Percentiles rank a stretch among this genome's conserved stretches.
Conservation (phyloP, 2,797 vertebrate species). For the Xenops minutus region DNA sequence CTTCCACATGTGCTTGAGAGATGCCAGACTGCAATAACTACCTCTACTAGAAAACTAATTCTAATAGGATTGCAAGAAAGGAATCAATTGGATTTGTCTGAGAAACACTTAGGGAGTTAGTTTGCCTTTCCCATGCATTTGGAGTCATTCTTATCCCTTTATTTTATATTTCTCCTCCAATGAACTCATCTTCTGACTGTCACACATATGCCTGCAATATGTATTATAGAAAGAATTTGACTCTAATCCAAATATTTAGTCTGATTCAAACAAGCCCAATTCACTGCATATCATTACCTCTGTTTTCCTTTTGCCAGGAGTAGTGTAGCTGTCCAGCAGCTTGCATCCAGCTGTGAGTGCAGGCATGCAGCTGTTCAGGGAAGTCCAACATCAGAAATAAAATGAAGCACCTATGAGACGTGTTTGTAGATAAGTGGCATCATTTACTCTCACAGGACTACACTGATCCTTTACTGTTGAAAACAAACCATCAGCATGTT, state of each 20-base stretch:
- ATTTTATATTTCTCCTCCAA: neutral
- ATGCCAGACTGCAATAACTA: neutral
- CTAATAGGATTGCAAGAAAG: neutral
- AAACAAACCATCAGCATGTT: neutral
- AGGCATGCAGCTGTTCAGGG: neutral
- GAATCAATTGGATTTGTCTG: neutral
- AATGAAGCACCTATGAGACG: neutral
- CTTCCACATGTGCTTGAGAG: neutral
- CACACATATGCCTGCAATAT: neutral
- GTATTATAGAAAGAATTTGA: slow-evolving; percentile 21
- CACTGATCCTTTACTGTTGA: neutral
- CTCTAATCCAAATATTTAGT: slow-evolving; percentile 69
- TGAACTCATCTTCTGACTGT: neutral
- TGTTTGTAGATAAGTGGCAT: neutral
- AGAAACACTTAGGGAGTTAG: neutral
- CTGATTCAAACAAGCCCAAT: slow-evolving; percentile 20
- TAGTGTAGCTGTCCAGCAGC: slow-evolving; percentile 20
- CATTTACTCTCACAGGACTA: neutral
- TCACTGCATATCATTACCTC: slow-evolving; percentile 30
- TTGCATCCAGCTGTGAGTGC: slow-evolving; percentile 32
- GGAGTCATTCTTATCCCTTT: neutral
- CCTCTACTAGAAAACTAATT: neutral
- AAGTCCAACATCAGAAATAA: neutral
- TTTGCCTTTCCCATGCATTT: neutral
- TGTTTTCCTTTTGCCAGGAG: neutral